Evolutionary conservation across 1,140 invertebrate genomes (phyloP), one percentile per base, ranked within the genome.

Genomic region (Trichomalopsis sarcophagae): DNA sequence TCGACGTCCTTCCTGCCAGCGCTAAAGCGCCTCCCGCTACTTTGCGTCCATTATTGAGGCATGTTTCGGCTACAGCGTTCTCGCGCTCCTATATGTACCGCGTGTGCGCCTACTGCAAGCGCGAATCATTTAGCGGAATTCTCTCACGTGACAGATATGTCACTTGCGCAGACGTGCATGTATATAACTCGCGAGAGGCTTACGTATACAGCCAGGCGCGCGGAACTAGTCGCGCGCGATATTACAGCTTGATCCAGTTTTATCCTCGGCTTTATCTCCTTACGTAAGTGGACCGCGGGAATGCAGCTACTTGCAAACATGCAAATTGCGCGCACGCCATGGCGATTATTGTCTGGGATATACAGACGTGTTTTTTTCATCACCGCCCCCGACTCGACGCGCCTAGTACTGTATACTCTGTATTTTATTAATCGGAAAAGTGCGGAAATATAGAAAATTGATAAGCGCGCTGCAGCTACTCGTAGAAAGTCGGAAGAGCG

Each of bases 221-320:
- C 3, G 13, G 50, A 17, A 55, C 50, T 5, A 4, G 50, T 55
- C 66, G 66, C 66, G 9, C 10, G 50, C 14, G 50, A 77, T 83
- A 83, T 83, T 76, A 83, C 50, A 77, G 77, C 82, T 76, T 83
- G 82, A 83, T 84, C 82, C 82, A 78, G 75, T 84, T 84, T 84
- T 84, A 84, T 83, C 33, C 17, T 44, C 1, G 23, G 73, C 66
- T 69, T 83, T 84, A 84, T 84, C 82, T 69, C 23, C 55, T 78
- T 84, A 77, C 33, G 13, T 71, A 78, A 84, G 82, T 78, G 76
- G 68, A 78, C 40, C 75, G 75, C 74, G 82, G 82, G 82, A 84
- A 83, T 66, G 69, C 14, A 17, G 17, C 21, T 14, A 17, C 47
- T 27, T 4, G 7, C 69, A 14, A 76, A 82, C 30, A 82, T 76